Evolutionary conservation across 1,140 invertebrate species (phyloP), one percentile per base, ranked within the genome.

Genomic region (Lineus longissimus): DNA sequence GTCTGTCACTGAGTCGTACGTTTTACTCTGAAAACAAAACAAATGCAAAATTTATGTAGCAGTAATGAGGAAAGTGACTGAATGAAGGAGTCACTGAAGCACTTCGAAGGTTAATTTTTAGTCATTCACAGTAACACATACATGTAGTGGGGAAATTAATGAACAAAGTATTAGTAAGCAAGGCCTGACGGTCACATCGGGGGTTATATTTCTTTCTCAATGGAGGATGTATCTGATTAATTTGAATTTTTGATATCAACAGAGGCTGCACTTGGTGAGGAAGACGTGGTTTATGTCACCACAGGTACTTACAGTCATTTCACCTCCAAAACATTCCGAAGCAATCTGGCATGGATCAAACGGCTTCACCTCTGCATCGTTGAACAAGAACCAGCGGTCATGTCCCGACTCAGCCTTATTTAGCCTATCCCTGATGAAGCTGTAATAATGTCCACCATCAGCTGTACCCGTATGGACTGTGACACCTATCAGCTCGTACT

Each of bases 391-490:
- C 84, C 93, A 95, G 70, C 93, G 93, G 79, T 95, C 92, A 69
- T 87, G 86, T 62, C 88, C 81, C 57, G 67, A 71, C 19, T 80
- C 76, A 30, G 72, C 65, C 45, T 70, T 68, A 57, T 73, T 70
- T 19, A 78, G 64, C 11, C 83, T 64, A 79, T 95, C 93, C 62
- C 93, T 87, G 67, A 97, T 97, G 75, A 97, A 97, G 77, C 92
- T 94, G 79, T 97, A 97, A 82, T 97, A 97, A 81, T 97, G 95
- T 0, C 95, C 94, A 30, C 94, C 94, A 78, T 97, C 94, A 0
- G 94, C 94, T 1, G 93, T 97, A 2, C 94, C 95, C 11, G 94
- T 96, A 80, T 97, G 94, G 0, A 97, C 94, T 0, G 94, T 97
- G 0, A 97, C 93, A 25, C 94, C 94, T 65, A 95, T 95, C 62